Evolutionary conservation across 2,797 vertebrate genomes (phyloP).

Genomic region (Macrochelys suwanniensis): DNA sequence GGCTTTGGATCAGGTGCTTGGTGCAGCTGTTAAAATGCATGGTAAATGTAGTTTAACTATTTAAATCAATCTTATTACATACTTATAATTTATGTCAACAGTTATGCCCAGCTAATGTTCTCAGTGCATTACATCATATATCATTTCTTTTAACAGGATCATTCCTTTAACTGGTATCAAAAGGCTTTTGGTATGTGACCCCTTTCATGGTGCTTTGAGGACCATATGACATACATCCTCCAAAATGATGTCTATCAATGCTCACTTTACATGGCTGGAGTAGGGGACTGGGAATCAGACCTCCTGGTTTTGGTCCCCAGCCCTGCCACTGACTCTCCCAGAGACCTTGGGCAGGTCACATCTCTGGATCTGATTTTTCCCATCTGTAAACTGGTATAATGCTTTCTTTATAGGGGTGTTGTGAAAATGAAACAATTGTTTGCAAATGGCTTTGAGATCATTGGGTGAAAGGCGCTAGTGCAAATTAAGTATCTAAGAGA

Average conservation of each 20-base stretch:
- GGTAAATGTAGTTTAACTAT: not conserved
- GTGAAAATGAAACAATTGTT: not conserved
- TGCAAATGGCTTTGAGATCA: not conserved
- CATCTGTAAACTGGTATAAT: not conserved
- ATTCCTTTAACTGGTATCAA: not conserved
- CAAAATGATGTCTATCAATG: not conserved
- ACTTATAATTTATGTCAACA: not conserved
- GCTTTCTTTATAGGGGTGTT: not conserved
- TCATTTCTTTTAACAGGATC: not conserved
- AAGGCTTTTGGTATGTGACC: not conserved
- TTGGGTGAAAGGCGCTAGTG: not conserved
- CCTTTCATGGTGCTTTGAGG: not conserved
- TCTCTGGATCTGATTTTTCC: not conserved
- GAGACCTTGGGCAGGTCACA: not conserved
- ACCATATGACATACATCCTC: not conserved
- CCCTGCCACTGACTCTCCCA: not conserved
- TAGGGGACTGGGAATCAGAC: not conserved
- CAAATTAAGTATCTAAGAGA: not conserved
- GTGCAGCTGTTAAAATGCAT: not conserved
- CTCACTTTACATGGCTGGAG: not conserved
- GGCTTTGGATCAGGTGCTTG: not conserved
- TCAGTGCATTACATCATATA: not conserved
- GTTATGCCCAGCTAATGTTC: not conserved
- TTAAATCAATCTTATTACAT: not conserved
- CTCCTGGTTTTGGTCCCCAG: not conserved